Base-by-base conservation (phyloP, 1,140 invertebrate species). In the Ceratina australensis region DNA sequence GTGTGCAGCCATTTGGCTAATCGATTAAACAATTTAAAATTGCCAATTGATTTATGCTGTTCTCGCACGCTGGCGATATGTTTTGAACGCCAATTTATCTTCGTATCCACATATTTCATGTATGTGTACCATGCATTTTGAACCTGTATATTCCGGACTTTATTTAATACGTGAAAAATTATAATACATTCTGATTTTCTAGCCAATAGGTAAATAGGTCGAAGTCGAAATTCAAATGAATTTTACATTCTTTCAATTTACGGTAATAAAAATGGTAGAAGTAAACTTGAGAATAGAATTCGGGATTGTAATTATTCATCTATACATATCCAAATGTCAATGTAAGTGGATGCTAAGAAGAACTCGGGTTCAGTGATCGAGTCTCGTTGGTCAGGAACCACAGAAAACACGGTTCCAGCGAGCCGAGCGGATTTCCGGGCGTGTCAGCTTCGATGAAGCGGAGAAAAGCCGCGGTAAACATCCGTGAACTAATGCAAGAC, bases 401-500 rank as follows among this genome's bases (percentile, higher is more conserved):
- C 4, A 13, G 18, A 33, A 20, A 66, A 67, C 47, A n/a, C 15
- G 7, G 20, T 49, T 0, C 33, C n/a, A 22, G 18, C 3, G 42
- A 18, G 3, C 54, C 13, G 49, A 2, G 42, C 33, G 47, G 54
- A 59, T 68, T 68, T 47, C 65, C 42, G 20, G 33, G 28, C 63
- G 24, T 28, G 33, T 42, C 22, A 28, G 18, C 54, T 42, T 42
- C 26, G n/a, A 22, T 16, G 47, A 77, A 24, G n/a, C 47, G 18
- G 26, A 15, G 42, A 47, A 77, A 72, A 71, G 57, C 47, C 24
- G 65, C 47, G 57, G 50, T 47, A 63, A 78, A 54, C 59, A 65
- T n/a, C 60, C 60, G 61, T 57, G 24, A 72, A 78, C 76, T 78
- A 78, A 72, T 65, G 76, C 76, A 59, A 28, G 69, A 72, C 76